These are phyloP conservation scores for Eurystomus gularis DNA, from an alignment of 2,113 vertebrate genomes.

Conservation along the genomic window DNA sequence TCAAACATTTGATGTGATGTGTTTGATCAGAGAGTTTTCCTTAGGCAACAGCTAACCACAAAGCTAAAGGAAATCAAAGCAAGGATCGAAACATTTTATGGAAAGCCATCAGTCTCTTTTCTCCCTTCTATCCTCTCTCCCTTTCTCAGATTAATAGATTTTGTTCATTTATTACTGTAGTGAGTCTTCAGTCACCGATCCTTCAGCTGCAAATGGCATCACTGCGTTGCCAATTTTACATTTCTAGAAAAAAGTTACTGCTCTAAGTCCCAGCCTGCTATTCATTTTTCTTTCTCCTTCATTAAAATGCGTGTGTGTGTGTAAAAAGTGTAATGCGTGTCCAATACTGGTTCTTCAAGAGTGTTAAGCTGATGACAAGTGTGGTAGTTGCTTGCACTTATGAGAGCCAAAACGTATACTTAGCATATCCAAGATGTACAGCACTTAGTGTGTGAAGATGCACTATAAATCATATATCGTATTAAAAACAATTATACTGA, in stretches of 20 bases:
- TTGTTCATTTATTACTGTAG: background rate
- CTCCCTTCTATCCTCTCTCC: background rate
- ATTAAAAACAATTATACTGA: background rate
- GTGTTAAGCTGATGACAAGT: background rate
- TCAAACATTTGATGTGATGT: background rate
- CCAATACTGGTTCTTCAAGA: background rate
- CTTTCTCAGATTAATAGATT: background rate
- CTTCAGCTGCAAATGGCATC: background rate
- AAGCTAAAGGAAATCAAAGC: slow-evolving; percentile 41
- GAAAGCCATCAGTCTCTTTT: background rate
- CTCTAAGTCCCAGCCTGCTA: background rate
- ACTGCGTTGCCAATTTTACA: background rate
- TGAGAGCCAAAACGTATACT: background rate
- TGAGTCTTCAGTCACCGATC: background rate
- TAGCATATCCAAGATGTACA: background rate
- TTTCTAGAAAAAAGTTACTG: background rate
- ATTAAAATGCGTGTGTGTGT: background rate
- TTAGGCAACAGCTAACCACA: slow-evolving; percentile 37
- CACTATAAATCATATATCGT: background rate
- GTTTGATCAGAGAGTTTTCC: background rate
- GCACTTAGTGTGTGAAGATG: background rate
- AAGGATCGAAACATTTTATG: slow-evolving; percentile 15
- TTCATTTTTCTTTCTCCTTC: background rate
- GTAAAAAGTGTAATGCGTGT: background rate
- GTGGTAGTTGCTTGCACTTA: background rate